These are phyloP conservation scores for Lepidotrigona ventralis DNA, from an alignment of 1,140 invertebrate genomes.

Conservation along the genomic window DNA sequence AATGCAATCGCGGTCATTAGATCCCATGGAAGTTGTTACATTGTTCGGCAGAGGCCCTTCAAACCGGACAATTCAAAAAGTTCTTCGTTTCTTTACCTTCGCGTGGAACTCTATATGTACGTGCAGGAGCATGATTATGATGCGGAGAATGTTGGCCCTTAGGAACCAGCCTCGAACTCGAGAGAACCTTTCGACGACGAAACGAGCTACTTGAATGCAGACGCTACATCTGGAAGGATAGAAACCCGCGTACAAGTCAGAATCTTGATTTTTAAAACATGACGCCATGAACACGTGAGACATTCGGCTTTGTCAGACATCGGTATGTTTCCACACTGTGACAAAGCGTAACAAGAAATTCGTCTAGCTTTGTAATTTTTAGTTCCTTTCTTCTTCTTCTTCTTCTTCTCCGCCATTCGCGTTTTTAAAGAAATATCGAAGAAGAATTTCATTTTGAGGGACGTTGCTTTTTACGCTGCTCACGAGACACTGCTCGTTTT, in stretches of 20 bases:
- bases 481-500: neutral
- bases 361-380: neutral
- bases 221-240: conserved; percentile 10
- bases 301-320: neutral
- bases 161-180: conserved; percentile 24
- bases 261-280: conserved; percentile 4
- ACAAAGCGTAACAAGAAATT: too few species aligned
- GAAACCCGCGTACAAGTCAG: neutral
- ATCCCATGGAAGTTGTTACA: conserved; percentile 4
- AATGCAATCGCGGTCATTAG: conserved; percentile 14
- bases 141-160: conserved; percentile 32
- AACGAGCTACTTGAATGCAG: conserved; percentile 47
- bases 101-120: conserved; percentile 23
- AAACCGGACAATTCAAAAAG: conserved; percentile 25
- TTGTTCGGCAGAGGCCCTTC: conserved; percentile 3
- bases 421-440: neutral
- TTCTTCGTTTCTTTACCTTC: conserved; percentile 32
- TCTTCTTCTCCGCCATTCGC: neutral
- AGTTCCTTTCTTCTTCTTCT: neutral
- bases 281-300: neutral
- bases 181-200: conserved; percentile 41
- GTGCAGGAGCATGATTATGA: conserved; percentile 43
- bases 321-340: too few species aligned
- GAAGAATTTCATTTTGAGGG: neutral
- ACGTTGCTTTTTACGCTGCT: too few species aligned